A percentile compares a stretch with the other conserved stretches of the same genome.
These are phyloP conservation scores for Nysson spinosus DNA, from an alignment of 2,888 invertebrate species.

Conservation along the genomic window DNA sequence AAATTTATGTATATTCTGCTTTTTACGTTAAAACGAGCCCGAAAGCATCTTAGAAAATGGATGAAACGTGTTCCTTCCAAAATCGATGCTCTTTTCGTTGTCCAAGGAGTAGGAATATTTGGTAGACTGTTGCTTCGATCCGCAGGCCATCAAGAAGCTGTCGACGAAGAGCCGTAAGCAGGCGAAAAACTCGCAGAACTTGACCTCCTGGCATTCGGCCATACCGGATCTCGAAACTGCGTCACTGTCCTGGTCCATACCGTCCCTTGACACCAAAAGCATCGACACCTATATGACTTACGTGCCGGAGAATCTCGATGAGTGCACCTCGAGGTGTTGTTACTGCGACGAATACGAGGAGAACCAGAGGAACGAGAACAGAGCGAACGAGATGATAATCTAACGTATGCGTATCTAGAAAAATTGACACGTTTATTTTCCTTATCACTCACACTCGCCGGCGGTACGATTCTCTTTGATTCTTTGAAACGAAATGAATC, in stretches of 20 bases:
- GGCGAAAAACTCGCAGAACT: conserved; percentile 59
- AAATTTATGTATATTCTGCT: too few species aligned
- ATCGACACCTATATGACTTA: conserved; percentile 74
- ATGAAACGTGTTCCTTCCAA: not conserved
- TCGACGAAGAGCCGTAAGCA: conserved; percentile 68
- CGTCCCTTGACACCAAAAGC: conserved; percentile 70
- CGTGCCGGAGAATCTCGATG: conserved; percentile 64
- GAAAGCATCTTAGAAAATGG: not conserved
- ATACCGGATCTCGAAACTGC: conserved; percentile 66
- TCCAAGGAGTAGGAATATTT: not conserved
- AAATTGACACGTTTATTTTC: not conserved
- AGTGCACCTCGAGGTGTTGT: conserved; percentile 67
- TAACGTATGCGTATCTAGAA: conserved; percentile 50
- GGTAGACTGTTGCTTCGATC: conserved; percentile 11
- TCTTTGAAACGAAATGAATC: too few species aligned
- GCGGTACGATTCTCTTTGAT: too few species aligned
- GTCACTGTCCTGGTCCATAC: conserved; percentile 69
- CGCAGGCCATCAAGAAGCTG: conserved; percentile 72
- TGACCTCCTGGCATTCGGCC: conserved; percentile 47
- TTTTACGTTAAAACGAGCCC: too few species aligned
- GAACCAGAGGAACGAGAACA: conserved; percentile 74
- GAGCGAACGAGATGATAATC: conserved; percentile 74
- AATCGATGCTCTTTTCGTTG: not conserved
- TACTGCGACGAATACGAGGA: conserved; percentile 73
- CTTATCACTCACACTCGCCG: conserved; percentile 5